phyloP scores from a whole-genome alignment of 2,888 invertebrate genomes.

The Plagiodera versicolora region DNA sequence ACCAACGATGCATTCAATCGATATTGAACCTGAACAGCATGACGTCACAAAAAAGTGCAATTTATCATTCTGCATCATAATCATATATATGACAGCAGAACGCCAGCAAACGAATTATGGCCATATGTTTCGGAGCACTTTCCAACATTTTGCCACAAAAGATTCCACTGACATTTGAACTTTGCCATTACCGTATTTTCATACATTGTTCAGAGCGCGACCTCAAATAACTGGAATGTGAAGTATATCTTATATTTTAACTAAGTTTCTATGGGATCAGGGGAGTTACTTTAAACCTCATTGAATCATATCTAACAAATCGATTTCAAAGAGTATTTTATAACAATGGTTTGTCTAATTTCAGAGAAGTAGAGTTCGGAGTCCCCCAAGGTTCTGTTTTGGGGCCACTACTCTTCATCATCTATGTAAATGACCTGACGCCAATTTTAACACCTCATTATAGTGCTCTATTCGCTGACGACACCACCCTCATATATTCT shows the following conservation, averaged over 20 bases:
- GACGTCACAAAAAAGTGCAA: background rate
- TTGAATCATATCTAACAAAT: background rate
- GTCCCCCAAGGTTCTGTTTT: conserved; percentile 1
- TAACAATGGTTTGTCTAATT: background rate
- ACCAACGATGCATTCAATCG: too few species aligned
- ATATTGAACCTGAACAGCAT: background rate
- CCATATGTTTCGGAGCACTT: conserved; percentile 21
- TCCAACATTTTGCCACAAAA: conserved; percentile 17
- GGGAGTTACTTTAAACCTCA: background rate
- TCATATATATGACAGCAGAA: conserved; percentile 16
- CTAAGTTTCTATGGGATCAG: background rate
- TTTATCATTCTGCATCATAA: conserved; percentile 15
- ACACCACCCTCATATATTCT: background rate
- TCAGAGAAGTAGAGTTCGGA: background rate
- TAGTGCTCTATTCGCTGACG: too few species aligned
- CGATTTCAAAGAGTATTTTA: background rate
- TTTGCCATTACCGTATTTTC: conserved; percentile 15
- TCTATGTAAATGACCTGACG: background rate
- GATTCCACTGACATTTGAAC: conserved; percentile 19
- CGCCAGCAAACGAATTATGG: conserved; percentile 18
- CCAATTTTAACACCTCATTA: too few species aligned
- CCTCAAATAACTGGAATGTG: too few species aligned
- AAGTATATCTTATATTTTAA: too few species aligned
- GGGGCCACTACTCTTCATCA: background rate
- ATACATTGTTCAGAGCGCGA: too few species aligned